phyloP scores from a whole-genome alignment of 37 sponge, comb jelly and placozoan species.

The Chondrilla cf. caribensis region DNA sequence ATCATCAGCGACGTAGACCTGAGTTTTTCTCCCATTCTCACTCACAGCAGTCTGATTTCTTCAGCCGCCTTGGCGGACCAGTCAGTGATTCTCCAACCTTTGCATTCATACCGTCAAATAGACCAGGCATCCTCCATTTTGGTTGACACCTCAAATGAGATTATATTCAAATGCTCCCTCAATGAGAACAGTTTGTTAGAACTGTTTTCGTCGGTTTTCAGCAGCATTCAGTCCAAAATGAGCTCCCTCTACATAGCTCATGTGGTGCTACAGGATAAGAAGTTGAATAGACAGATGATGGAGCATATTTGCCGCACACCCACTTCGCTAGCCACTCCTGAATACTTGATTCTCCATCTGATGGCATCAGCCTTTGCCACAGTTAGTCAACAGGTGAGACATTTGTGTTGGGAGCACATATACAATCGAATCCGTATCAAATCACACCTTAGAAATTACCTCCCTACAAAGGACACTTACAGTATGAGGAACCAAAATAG shows the following conservation, averaged over 20 bases:
- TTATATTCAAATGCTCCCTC: not conserved
- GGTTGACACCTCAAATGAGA: not conserved
- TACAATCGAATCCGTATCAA: no score
- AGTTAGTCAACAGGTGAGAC: not conserved
- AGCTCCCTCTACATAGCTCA: not conserved
- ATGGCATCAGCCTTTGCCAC: not conserved
- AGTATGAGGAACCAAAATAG: no score
- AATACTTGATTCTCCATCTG: not conserved
- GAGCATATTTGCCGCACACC: not conserved
- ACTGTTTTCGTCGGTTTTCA: not conserved
- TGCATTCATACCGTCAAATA: not conserved
- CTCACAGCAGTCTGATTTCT: not conserved
- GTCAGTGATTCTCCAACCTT: not conserved
- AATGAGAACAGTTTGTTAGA: not conserved
- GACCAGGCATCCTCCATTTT: not conserved
- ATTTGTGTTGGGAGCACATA: no score
- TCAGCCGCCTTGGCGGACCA: not conserved
- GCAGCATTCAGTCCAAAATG: not conserved
- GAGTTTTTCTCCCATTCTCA: not conserved
- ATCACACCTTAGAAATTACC: no score
- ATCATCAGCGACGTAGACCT: conserved; percentile 1
- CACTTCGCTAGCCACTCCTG: not conserved
- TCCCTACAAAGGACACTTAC: no score
- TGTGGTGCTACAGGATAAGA: not conserved
- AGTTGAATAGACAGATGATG: not conserved